phyloP scores from a whole-genome alignment of 1,140 invertebrate species.

The Melipona quadrifasciata region DNA sequence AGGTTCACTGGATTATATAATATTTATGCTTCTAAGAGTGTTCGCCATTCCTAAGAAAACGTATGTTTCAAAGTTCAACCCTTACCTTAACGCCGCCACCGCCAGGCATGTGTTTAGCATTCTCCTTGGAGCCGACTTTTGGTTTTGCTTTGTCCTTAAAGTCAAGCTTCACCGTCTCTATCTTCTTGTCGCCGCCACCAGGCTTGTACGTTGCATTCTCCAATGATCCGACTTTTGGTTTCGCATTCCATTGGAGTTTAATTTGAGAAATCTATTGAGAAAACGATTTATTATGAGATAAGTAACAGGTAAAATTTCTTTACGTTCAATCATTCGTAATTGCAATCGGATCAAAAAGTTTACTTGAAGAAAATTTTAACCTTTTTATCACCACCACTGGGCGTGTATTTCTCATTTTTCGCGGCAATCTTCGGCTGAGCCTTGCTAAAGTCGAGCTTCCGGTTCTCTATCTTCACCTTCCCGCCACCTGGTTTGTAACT shows the following conservation, averaged over 20 bases:
- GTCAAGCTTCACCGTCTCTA: constrained; percentile 93
- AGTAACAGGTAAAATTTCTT: neutral
- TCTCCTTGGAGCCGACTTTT: constrained; percentile 96
- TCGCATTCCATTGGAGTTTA: constrained; percentile 95
- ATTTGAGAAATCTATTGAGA: constrained; percentile 88
- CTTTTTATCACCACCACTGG: constrained; percentile 96
- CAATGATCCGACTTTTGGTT: constrained; percentile 95
- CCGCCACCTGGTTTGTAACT: constrained; percentile 95
- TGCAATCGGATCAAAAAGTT: neutral
- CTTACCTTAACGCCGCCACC: constrained; percentile 95
- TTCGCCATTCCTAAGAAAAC: neutral
- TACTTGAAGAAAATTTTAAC: constrained; percentile 81
- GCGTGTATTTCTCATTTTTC: constrained; percentile 94
- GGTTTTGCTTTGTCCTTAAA: constrained; percentile 95
- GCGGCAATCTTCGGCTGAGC: constrained; percentile 92
- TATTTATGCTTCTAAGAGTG: neutral
- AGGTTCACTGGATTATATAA: neutral
- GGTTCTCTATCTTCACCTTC: constrained; percentile 93
- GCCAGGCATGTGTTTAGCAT: constrained; percentile 93
- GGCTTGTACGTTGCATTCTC: constrained; percentile 97
- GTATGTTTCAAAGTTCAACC: neutral
- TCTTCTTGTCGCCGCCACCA: constrained; percentile 96
- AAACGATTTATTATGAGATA: neutral
- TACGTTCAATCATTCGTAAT: neutral
- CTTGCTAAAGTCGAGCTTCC: constrained; percentile 92